Evolutionary conservation across 2,113 vertebrate genomes (phyloP).

Genomic region (Zosterops hypoxanthus): DNA sequence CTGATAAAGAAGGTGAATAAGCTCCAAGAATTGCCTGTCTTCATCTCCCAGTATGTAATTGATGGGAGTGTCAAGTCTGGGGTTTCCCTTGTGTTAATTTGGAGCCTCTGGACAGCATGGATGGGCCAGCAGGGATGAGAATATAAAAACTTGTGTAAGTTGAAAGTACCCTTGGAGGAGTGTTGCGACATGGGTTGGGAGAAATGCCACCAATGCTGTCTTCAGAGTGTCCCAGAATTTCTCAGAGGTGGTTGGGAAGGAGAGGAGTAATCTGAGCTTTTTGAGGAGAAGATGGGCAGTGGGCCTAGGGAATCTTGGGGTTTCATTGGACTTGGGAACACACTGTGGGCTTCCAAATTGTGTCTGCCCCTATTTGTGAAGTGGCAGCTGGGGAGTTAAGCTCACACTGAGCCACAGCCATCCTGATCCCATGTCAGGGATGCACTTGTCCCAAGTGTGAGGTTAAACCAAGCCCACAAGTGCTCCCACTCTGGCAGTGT

Average conservation of each 20-base stretch:
- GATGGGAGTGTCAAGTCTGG: accelerated
- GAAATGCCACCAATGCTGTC: not conserved
- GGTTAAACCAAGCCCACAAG: accelerated
- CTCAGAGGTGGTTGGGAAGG: not conserved
- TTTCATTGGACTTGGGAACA: accelerated
- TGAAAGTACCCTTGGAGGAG: accelerated
- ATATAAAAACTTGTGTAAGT: not conserved
- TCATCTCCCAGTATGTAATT: accelerated
- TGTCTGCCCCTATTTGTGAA: too few species aligned
- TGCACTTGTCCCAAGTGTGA: accelerated
- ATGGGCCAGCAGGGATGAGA: not conserved
- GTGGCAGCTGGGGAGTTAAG: accelerated
- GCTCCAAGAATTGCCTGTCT: not conserved
- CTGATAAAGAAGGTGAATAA: not conserved
- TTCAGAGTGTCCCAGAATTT: not conserved
- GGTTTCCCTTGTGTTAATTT: not conserved
- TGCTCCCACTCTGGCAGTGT: not conserved
- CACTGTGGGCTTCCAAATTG: accelerated
- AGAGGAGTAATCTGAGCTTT: not conserved
- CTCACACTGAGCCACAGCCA: not conserved
- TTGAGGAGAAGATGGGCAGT: not conserved
- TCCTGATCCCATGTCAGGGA: accelerated
- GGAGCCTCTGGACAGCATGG: not conserved
- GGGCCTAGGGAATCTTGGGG: too few species aligned
- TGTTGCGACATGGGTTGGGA: not conserved